Evolutionary conservation across 2,797 vertebrate species (phyloP).

Genomic region (Enteromius unitaeniatus): DNA sequence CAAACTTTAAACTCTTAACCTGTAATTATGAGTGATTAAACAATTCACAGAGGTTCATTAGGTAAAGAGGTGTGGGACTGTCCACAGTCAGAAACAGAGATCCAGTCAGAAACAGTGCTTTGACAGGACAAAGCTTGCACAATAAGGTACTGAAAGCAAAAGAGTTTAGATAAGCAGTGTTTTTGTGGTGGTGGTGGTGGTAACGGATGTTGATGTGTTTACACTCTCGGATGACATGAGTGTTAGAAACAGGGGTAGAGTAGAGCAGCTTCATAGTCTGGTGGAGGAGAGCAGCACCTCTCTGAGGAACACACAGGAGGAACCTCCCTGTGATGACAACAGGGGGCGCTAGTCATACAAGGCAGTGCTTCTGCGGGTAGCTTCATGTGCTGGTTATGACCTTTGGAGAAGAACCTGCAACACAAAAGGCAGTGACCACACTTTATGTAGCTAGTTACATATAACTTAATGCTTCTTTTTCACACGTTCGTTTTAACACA

Average conservation of each 20-base stretch:
- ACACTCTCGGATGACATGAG: background rate
- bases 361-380: slow-evolving; percentile 66
- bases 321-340: slow-evolving; percentile 70
- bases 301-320: slow-evolving; percentile 53
- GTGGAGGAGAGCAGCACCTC: slow-evolving; percentile 76
- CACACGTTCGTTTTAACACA: background rate
- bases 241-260: slow-evolving; percentile 75
- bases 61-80: background rate
- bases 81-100: too few relatives aligned
- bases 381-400: slow-evolving; percentile 75
- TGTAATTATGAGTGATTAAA: background rate
- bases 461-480: background rate
- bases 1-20: too few relatives aligned
- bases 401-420: slow-evolving; percentile 78
- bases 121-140: background rate
- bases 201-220: slow-evolving; percentile 10
- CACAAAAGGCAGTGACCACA: background rate
- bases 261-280: slow-evolving; percentile 82
- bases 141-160: slow-evolving; percentile 5
- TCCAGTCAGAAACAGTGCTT: background rate
- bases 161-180: background rate
- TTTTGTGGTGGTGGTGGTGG: slow-evolving; percentile 11
- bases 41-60: background rate
- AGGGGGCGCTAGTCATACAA: slow-evolving; percentile 71
- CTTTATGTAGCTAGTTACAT: background rate